Conservation (phyloP, 2,113 vertebrate species). For the Emydocephalus ijimae region DNA sequence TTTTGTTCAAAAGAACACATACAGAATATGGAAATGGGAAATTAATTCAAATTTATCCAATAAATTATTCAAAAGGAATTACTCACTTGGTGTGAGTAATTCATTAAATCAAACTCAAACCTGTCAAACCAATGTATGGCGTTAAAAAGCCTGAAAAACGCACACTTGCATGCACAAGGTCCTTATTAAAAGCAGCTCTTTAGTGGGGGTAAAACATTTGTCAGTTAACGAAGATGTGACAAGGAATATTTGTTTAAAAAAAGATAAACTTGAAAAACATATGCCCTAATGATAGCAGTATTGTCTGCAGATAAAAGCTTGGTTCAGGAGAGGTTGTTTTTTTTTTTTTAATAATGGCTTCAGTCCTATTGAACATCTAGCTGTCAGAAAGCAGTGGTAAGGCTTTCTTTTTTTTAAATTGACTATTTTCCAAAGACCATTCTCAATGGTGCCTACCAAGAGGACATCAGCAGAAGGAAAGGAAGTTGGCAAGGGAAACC, state of each 20-base stretch:
- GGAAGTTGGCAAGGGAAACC: background rate
- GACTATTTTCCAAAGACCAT: background rate
- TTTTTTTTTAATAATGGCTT: background rate
- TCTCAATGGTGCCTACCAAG: background rate
- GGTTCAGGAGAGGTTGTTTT: background rate
- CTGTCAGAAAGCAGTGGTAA: background rate
- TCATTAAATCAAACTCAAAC: conserved; percentile 36
- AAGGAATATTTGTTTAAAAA: background rate
- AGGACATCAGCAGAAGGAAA: background rate
- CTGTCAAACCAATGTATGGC: background rate
- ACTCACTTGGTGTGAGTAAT: conserved; percentile 32
- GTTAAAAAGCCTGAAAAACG: background rate
- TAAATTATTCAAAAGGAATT: conserved; percentile 54
- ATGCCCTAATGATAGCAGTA: background rate
- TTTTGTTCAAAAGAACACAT: conserved; percentile 11
- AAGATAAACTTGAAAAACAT: background rate
- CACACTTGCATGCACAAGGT: background rate
- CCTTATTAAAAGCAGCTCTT: conserved; percentile 28
- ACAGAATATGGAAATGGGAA: conserved; percentile 39
- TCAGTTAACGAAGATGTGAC: background rate
- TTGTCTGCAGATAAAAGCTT: background rate
- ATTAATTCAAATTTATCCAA: conserved; percentile 45
- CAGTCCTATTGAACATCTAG: background rate
- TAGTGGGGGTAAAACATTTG: background rate
- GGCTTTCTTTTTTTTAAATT: background rate